Conservation (phyloP, 2,888 invertebrate species). For the Drosophila fulvimacula region DNA sequence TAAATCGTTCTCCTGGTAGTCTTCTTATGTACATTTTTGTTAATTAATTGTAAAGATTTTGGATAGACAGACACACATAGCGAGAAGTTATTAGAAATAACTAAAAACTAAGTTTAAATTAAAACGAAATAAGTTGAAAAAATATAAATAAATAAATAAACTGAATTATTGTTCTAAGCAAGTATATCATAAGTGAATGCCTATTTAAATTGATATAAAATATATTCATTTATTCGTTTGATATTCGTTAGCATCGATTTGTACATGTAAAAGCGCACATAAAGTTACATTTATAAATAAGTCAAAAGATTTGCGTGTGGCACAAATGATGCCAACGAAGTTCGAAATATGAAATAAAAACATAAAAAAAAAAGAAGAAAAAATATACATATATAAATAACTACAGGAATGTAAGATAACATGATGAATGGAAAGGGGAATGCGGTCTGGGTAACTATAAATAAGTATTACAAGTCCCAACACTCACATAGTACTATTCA, state of each 20-base stretch:
- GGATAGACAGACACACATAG: slow-evolving; percentile 35
- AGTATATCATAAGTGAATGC: slow-evolving; percentile 52
- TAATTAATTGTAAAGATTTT: slow-evolving; percentile 76
- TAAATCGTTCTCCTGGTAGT: slow-evolving; percentile 42
- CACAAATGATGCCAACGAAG: slow-evolving; percentile 68
- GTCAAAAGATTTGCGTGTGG: slow-evolving; percentile 41
- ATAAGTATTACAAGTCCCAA: slow-evolving; percentile 36
- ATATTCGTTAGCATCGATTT: slow-evolving; percentile 64
- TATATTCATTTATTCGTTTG: slow-evolving; percentile 41
- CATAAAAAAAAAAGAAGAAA: neutral
- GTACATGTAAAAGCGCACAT: slow-evolving; percentile 74
- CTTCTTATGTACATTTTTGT: slow-evolving; percentile 62
- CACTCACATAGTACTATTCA: slow-evolving; percentile 32
- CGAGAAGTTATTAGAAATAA: slow-evolving; percentile 76
- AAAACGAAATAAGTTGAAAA: slow-evolving; percentile 35
- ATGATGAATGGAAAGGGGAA: slow-evolving; percentile 25
- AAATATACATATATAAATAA: too few species aligned
- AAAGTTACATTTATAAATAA: slow-evolving; percentile 63
- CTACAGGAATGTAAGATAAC: slow-evolving; percentile 70
- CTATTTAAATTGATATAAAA: slow-evolving; percentile 38
- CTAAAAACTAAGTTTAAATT: slow-evolving; percentile 64
- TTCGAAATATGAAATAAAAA: slow-evolving; percentile 40
- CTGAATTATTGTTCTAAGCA: slow-evolving; percentile 58
- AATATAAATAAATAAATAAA: slow-evolving; percentile 27
- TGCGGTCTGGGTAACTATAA: slow-evolving; percentile 51